phyloP scores from a whole-genome alignment of 2,113 vertebrate genomes.

The Hassar affinis region DNA sequence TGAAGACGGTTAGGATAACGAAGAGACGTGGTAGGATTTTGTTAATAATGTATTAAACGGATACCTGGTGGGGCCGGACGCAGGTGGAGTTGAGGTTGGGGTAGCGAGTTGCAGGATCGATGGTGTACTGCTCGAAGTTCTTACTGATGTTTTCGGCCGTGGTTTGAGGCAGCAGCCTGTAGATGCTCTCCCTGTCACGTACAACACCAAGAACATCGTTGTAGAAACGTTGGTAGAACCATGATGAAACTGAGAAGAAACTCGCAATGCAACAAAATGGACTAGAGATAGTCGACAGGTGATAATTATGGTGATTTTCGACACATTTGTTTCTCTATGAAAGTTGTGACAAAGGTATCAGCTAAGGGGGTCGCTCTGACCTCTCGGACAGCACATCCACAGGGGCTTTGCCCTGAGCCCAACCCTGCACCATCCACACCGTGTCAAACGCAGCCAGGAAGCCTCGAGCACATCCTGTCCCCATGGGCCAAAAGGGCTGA shows the following conservation, averaged over 20 bases:
- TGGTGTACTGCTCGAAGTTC: conserved; percentile 92
- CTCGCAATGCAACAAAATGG: no score
- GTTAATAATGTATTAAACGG: background rate
- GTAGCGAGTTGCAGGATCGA: conserved; percentile 89
- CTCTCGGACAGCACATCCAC: conserved; percentile 89
- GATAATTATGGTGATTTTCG: background rate
- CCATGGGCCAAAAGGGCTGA: conserved; percentile 99
- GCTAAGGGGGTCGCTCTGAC: conserved; percentile 60
- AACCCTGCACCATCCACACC: conserved; percentile 91
- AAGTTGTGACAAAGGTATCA: background rate
- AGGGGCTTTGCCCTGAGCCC: conserved; percentile 80
- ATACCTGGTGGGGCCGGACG: conserved; percentile 88
- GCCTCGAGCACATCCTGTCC: conserved; percentile 93
- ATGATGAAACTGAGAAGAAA: background rate
- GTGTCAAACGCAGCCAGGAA: conserved; percentile 95
- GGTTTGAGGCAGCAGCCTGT: conserved; percentile 93
- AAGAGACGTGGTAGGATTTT: background rate
- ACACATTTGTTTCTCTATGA: background rate
- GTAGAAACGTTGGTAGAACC: background rate
- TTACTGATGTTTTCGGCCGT: conserved; percentile 96
- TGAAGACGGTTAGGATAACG: background rate
- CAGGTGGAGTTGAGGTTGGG: conserved; percentile 91
- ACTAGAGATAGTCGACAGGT: no score
- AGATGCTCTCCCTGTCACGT: conserved; percentile 84
- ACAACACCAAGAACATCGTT: background rate